Conservation (phyloP, 2,888 invertebrate species). For the Agrotis segetum region DNA sequence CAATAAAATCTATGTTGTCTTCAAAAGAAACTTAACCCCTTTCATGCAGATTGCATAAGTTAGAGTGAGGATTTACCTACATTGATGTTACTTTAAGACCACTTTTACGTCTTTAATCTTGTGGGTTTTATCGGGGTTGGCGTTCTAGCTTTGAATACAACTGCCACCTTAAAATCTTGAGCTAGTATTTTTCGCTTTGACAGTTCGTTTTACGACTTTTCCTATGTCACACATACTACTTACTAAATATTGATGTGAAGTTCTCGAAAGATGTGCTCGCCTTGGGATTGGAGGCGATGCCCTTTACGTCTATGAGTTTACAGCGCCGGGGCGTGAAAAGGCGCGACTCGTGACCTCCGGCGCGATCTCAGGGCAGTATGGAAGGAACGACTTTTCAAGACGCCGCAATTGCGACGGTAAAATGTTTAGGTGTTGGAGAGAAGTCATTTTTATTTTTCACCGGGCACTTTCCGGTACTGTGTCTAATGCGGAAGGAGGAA, state of each 20-base stretch:
- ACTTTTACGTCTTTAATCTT: conserved; percentile 42
- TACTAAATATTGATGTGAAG: conserved; percentile 18
- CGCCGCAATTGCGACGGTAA: no score
- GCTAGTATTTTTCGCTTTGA: conserved; percentile 31
- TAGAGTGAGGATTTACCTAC: conserved; percentile 1
- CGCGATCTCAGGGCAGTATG: no score
- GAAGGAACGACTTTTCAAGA: no score
- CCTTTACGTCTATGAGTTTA: no score
- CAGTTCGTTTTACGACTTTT: conserved; percentile 33
- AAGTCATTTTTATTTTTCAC: no score
- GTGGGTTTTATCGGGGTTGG: conserved; percentile 36
- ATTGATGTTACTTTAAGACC: conserved; percentile 24
- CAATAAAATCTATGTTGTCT: neutral
- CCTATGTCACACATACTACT: conserved; percentile 8
- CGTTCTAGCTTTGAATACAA: conserved; percentile 2
- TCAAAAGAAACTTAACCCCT: neutral
- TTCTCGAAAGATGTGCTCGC: neutral
- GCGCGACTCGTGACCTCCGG: no score
- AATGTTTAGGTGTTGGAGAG: no score
- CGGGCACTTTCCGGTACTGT: no score
- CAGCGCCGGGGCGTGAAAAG: no score
- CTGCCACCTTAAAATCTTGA: conserved; percentile 25
- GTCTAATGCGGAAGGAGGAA: no score
- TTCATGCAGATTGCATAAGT: conserved; percentile 31
- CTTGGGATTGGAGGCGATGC: no score